Conservation (phyloP, 2,797 vertebrate genomes). For the Pseudopleuronectes americanus region DNA sequence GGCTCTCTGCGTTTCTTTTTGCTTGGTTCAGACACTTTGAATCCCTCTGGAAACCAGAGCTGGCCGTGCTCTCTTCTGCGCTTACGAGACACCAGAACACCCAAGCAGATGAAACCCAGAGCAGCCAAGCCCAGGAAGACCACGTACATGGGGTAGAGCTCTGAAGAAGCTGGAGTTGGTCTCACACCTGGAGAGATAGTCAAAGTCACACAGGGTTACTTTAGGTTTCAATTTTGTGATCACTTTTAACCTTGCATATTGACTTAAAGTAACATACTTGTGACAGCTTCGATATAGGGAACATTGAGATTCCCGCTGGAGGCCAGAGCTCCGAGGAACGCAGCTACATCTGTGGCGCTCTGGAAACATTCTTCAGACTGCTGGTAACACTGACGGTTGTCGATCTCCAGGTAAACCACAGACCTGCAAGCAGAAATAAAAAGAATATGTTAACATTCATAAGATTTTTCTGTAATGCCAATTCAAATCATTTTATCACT, state of each 20-base stretch:
- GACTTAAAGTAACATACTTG: slow-evolving; percentile 86
- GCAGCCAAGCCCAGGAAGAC: slow-evolving; percentile 85
- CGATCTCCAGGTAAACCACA: slow-evolving; percentile 96
- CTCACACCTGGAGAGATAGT: slow-evolving; percentile 84
- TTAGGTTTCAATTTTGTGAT: neutral
- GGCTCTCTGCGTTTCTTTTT: slow-evolving; percentile 97
- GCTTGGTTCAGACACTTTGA: slow-evolving; percentile 92
- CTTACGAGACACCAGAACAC: slow-evolving; percentile 94
- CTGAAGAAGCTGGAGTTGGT: slow-evolving; percentile 68
- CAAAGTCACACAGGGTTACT: slow-evolving; percentile 22
- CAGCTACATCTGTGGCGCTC: slow-evolving; percentile 94
- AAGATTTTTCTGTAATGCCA: neutral
- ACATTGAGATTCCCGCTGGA: slow-evolving; percentile 94
- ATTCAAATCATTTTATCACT: neutral
- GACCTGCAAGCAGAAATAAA: slow-evolving; percentile 73
- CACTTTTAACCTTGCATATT: neutral
- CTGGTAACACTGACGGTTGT: slow-evolving; percentile 97
- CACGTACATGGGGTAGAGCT: slow-evolving; percentile 91
- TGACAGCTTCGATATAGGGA: slow-evolving; percentile 97
- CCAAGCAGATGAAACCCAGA: slow-evolving; percentile 87
- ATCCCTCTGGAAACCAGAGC: slow-evolving; percentile 97
- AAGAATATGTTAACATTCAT: neutral
- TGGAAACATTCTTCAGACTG: slow-evolving; percentile 95
- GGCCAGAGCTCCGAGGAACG: slow-evolving; percentile 95
- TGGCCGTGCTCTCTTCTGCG: slow-evolving; percentile 95